These are phyloP conservation scores for Rhagoletis zephyria DNA, from an alignment of 1,140 invertebrate genomes.

Conservation along the genomic window DNA sequence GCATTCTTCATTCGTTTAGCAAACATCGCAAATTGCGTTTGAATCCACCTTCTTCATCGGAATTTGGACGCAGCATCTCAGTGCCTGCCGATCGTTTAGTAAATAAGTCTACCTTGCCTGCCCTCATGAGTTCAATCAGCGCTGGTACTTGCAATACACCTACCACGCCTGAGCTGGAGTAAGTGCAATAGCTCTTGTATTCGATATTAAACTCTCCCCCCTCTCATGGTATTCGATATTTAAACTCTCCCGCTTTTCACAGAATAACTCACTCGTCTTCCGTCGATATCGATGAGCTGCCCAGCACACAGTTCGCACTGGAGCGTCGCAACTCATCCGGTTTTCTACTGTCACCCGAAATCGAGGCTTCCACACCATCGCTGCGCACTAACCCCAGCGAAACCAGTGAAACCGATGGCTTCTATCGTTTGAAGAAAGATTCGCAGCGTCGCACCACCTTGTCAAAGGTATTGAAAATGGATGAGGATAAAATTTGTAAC, in stretches of 20 bases:
- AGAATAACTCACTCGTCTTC: slow-evolving; percentile 77
- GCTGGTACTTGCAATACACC: slow-evolving; percentile 75
- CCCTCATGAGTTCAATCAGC: slow-evolving; percentile 56
- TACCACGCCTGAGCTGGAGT: slow-evolving; percentile 79
- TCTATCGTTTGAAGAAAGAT: slow-evolving; percentile 97
- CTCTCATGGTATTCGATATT: background rate
- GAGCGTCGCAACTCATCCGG: slow-evolving; percentile 85
- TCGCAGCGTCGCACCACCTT: slow-evolving; percentile 94
- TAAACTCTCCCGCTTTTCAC: background rate
- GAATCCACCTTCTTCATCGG: slow-evolving; percentile 76
- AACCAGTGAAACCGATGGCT: slow-evolving; percentile 88
- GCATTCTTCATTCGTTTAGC: slow-evolving; percentile 56
- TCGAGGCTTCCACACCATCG: slow-evolving; percentile 68
- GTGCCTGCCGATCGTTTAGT: slow-evolving; percentile 83
- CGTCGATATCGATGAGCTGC: slow-evolving; percentile 80
- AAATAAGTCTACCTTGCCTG: slow-evolving; percentile 64
- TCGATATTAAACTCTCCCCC: background rate
- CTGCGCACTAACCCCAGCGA: slow-evolving; percentile 71
- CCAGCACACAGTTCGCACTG: slow-evolving; percentile 74
- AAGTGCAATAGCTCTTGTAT: slow-evolving; percentile 62
- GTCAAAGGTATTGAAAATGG: slow-evolving; percentile 89
- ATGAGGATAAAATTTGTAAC: slow-evolving; percentile 88
- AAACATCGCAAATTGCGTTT: slow-evolving; percentile 74
- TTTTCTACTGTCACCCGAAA: slow-evolving; percentile 85
- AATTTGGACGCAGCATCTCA: slow-evolving; percentile 88